Percentiles rank a stretch among this genome's conserved stretches.
Evolutionary conservation across 2,888 invertebrate species (phyloP).

Genomic region (Parelbella ahira): DNA sequence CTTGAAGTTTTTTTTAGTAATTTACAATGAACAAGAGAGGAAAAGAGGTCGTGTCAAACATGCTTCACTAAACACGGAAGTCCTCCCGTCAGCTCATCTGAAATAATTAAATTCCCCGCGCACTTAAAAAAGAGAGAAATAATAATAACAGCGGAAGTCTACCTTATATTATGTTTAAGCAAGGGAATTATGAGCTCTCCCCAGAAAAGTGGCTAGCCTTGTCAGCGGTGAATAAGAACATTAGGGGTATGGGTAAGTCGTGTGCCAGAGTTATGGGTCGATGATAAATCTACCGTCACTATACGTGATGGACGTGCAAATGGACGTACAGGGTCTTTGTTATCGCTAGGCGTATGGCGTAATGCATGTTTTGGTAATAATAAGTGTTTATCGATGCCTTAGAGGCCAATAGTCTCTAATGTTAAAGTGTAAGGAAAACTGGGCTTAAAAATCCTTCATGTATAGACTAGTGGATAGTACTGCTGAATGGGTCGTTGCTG

Average conservation of each 20-base stretch:
- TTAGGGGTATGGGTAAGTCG: not conserved
- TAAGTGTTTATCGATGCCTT: no score
- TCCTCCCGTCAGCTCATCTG: not conserved
- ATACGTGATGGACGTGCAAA: conserved; percentile 6
- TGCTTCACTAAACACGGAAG: not conserved
- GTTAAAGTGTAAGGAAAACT: no score
- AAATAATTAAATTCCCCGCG: conserved; percentile 17
- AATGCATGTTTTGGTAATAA: no score
- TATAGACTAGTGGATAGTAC: no score
- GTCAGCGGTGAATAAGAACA: conserved; percentile 10
- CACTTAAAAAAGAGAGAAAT: no score
- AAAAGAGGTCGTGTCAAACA: conserved; percentile 4
- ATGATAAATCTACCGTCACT: conserved; percentile 4
- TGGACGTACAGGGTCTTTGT: no score
- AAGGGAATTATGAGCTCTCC: conserved; percentile 9
- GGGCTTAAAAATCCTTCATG: no score
- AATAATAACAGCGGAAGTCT: no score
- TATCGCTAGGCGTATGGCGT: no score
- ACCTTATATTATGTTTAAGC: conserved; percentile 13
- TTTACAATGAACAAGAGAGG: not conserved
- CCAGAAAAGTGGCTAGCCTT: conserved; percentile 15
- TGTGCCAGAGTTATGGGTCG: conserved; percentile 10
- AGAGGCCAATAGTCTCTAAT: no score
- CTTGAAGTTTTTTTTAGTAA: no score
- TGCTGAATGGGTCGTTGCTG: no score